phyloP scores from a whole-genome alignment of 2,888 invertebrate genomes.

The Dryococelus australis region DNA sequence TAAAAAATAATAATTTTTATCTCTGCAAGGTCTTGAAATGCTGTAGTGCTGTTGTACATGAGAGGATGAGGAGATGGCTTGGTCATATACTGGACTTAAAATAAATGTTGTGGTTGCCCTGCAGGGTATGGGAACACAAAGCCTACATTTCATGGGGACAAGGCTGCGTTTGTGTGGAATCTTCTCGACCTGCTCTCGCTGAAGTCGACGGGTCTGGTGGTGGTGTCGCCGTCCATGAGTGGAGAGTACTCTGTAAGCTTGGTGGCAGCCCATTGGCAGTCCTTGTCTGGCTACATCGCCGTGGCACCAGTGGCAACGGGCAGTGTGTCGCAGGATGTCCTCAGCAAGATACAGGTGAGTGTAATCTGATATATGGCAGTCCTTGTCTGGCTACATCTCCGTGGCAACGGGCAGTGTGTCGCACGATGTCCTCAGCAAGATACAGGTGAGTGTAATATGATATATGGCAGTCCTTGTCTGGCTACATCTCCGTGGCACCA shows the following conservation, averaged over 20 bases:
- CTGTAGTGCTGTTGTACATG: no score
- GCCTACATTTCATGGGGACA: constrained; percentile 40
- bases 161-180: constrained; percentile 52
- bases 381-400: no score
- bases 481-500: no score
- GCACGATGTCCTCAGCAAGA: no score
- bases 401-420: no score
- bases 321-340: constrained; percentile 30
- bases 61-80: neutral
- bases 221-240: constrained; percentile 62
- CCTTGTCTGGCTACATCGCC: constrained; percentile 57
- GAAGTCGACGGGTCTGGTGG: constrained; percentile 51
- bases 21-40: no score
- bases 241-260: constrained; percentile 59
- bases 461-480: no score
- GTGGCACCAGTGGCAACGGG: constrained; percentile 57
- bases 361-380: no score
- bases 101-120: constrained; percentile 22
- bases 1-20: no score
- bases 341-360: constrained; percentile 39
- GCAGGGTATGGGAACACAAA: constrained; percentile 53
- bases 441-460: no score
- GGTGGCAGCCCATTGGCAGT: constrained; percentile 54
- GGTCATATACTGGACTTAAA: neutral
- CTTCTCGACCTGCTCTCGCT: constrained; percentile 53